Conservation (phyloP, 2,797 vertebrate species). For the Bucorvus abyssinicus region DNA sequence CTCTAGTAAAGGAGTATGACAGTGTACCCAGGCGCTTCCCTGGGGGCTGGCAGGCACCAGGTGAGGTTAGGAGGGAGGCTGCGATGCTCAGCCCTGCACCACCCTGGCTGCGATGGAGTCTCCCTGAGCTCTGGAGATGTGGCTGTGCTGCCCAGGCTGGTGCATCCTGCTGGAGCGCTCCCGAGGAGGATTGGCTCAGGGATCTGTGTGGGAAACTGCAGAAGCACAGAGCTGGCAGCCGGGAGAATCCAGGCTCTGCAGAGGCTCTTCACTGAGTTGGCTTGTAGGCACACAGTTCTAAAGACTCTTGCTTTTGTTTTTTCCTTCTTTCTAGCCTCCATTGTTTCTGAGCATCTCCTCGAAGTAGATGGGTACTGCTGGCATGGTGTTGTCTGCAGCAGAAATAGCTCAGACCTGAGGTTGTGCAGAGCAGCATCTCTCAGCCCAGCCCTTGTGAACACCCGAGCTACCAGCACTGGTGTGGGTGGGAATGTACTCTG, state of each 20-base stretch:
- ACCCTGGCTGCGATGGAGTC: accelerated
- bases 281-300: not conserved
- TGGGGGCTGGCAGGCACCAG: not conserved
- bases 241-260: not conserved
- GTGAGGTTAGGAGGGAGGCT: not conserved
- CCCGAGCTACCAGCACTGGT: accelerated
- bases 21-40: accelerated
- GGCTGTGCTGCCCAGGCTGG: not conserved
- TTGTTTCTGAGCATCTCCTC: not conserved
- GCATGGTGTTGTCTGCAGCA: accelerated
- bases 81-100: not conserved
- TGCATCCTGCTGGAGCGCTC: not conserved
- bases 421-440: not conserved
- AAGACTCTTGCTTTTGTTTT: not conserved
- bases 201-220: not conserved
- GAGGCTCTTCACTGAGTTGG: not conserved
- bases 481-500: accelerated
- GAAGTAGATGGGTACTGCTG: not conserved
- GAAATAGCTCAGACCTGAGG: not conserved
- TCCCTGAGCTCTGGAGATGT: not conserved
- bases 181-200: not conserved
- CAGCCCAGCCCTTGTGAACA: not conserved
- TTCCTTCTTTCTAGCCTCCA: accelerated
- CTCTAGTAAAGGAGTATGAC: not conserved
- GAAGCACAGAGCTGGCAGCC: not conserved